Evolutionary conservation across 1,140 invertebrate species (phyloP), one percentile per base, ranked within the genome.

Genomic region (Agrypnia vestita): DNA sequence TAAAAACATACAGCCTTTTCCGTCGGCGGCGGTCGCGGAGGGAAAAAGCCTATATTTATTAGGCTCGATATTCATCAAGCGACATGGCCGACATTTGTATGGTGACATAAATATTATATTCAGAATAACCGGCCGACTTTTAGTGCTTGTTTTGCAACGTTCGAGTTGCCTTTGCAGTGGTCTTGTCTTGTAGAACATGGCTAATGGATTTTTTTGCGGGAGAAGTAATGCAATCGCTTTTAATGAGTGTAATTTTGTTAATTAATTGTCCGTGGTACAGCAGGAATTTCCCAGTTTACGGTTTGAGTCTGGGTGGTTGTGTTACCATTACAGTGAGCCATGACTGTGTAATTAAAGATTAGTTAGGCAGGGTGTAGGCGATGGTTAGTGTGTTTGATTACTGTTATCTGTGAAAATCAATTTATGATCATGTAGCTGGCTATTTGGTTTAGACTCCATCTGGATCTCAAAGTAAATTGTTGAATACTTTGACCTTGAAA

Each of bases 181-280:
- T 13, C 67, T 71, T 47, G 67, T 71, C 44, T 71, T 13, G 46
- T 53, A 21, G 44, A 49, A 71, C 44, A 71, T 51, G 44, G 67
- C 19, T 49, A 21, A 49, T 71, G 44, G 67, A 49, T 71, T 49
- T 71, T n/a, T 71, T 71, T 71, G 67, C 47, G 46, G 47, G 49
- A 12, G 1, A 51, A 13, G 49, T 19, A 71, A 49, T 19, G 47
- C 55, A 43, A 74, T 56, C 21, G 56, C 72, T 46, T 56, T 74
- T 74, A 74, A 74, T 74, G 72, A 74, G 72, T 74, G 51, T 74
- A 74, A 74, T 74, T 74, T 74, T 74, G 51, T 74, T 74, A 74
- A 74, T 74, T 74, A 74, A 74, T 74, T 74, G 53, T 35, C 47
- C 21, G 71, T 17, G 21, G 72, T 49, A 49, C 25, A 4, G 15